A percentile compares a stretch with the other conserved stretches of the same genome.
Conservation (phyloP, 2,888 invertebrate genomes). For the Timema podura region DNA sequence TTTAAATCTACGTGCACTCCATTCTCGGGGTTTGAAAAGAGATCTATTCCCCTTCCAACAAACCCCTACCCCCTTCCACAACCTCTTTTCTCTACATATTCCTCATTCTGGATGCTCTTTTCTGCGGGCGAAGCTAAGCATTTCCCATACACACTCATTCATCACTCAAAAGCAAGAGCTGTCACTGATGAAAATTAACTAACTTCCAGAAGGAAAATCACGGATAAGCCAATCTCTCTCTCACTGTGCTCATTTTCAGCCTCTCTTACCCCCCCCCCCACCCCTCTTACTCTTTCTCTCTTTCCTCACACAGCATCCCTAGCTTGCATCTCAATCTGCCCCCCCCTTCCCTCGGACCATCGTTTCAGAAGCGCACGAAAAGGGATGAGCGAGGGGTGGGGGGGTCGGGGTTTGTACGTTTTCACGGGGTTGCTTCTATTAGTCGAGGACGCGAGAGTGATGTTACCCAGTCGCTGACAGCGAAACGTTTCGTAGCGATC, state of each 20-base stretch:
- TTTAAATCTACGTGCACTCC: no score
- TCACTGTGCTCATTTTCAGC: neutral
- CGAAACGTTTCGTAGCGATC: no score
- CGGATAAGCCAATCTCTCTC: conserved; percentile 16
- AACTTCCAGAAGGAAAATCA: conserved; percentile 17
- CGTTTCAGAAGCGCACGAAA: no score
- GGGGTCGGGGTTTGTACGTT: no score
- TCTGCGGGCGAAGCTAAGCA: conserved; percentile 15
- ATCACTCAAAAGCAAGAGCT: conserved; percentile 30
- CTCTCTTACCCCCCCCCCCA: neutral
- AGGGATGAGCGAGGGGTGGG: no score
- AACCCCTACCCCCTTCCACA: neutral
- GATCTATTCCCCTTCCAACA: neutral
- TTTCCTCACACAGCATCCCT: neutral
- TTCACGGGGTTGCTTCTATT: no score
- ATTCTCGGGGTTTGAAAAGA: conserved; percentile 15
- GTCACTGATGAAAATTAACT: conserved; percentile 32
- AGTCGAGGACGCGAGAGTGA: no score
- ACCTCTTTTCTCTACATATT: neutral
- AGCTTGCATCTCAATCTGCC: conserved; percentile 4
- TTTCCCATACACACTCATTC: conserved; percentile 23
- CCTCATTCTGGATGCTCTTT: conserved; percentile 17
- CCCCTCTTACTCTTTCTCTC: neutral
- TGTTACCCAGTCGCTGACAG: no score
- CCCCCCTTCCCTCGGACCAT: neutral